Conservation (phyloP, 2,888 invertebrate genomes). For the Monochamus alternatus region DNA sequence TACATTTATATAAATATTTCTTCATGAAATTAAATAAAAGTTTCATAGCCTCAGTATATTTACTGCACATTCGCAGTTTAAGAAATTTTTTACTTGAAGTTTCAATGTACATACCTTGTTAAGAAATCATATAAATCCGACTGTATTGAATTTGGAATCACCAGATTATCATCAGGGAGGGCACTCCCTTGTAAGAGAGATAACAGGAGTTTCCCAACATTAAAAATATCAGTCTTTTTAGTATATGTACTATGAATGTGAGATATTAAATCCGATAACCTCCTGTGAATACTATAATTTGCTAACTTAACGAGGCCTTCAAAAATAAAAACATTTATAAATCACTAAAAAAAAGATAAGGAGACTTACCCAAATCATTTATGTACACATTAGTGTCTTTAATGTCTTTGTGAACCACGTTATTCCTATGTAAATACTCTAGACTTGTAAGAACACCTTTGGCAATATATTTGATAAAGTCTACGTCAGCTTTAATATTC, state of each 20-base stretch:
- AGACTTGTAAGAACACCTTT: constrained; percentile 83
- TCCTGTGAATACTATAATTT: constrained; percentile 81
- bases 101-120: constrained; percentile 73
- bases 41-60: neutral
- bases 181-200: constrained; percentile 76
- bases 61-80: neutral
- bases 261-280: constrained; percentile 74
- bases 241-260: constrained; percentile 69
- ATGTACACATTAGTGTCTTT: constrained; percentile 83
- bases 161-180: constrained; percentile 70
- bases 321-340: constrained; percentile 46
- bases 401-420: constrained; percentile 89
- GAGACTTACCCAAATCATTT: constrained; percentile 75
- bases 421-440: constrained; percentile 85
- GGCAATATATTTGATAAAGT: constrained; percentile 79
- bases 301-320: constrained; percentile 75
- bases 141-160: constrained; percentile 76
- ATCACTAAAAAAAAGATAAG: constrained; percentile 22
- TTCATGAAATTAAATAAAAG: no score
- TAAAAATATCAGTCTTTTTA: constrained; percentile 83
- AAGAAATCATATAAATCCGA: constrained; percentile 82
- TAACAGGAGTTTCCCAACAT: constrained; percentile 80
- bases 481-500: constrained; percentile 72
- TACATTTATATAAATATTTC: no score
- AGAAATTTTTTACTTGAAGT: neutral